Evolutionary conservation across 2,888 invertebrate genomes (phyloP), one percentile per base, ranked within the genome.

Genomic region (Strigamia crassipes): DNA sequence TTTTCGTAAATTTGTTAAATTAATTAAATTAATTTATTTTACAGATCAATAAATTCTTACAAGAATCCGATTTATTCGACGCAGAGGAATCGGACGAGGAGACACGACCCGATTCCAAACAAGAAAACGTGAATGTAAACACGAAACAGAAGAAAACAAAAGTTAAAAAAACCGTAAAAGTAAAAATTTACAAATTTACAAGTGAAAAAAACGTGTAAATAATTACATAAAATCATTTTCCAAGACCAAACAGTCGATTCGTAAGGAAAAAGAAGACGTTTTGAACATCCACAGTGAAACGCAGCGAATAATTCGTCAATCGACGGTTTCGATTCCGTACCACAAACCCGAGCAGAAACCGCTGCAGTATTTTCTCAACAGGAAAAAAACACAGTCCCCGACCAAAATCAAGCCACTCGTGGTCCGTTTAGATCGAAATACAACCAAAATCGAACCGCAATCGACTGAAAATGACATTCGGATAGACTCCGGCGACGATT

Each of bases 271-370:
- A 85, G 91, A 92, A 85, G 92, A 92, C 83, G 92, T 92, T 89
- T 91, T 92, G 85, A 91, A 93, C 85, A 94, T 96, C 83, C 92
- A 92, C 86, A 94, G 95, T 87, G 95, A 95, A 88, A 93, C 94
- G 0, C 95, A 96, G 87, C 90, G 95, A 82, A 90, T 94, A 89
- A 87, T 94, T 12, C 90, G 96, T 84, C 94, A 96, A 87, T 92
- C 92, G 21, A 89, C 91, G 83, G 90, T 96, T 12, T 92, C 92
- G 61, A 88, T 97, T 51, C 96, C 96, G 0, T 96, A 96, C 87
- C 96, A 96, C 87, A 91, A 92, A 86, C 95, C 96, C 1, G 94
- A 93, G 86, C 92, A 93, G 56, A 90, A 93, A 82, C 92, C 93
- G 0, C 88, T 96, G 0, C 91, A 93, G 86, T 96, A 96, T 86